Percentiles rank a stretch among this genome's conserved stretches.
Evolutionary conservation across 2,888 invertebrate genomes (phyloP).

Genomic region (Agrotis ipsilon): DNA sequence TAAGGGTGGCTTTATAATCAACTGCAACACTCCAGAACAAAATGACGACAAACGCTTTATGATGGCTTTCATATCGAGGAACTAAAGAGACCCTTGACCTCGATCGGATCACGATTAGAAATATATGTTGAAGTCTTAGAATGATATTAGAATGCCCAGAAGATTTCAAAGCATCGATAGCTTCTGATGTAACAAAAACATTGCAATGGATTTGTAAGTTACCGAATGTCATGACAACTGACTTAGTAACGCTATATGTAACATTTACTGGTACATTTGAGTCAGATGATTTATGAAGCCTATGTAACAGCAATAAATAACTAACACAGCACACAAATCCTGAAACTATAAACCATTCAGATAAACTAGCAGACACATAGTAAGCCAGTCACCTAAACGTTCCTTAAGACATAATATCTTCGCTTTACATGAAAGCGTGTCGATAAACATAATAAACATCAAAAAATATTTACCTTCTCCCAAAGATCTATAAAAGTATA

Average conservation of each 20-base stretch:
- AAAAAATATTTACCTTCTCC: slow-evolving; percentile 50
- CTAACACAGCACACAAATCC: background rate
- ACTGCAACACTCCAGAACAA: background rate
- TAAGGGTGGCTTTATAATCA: slow-evolving; percentile 13
- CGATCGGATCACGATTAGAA: no score
- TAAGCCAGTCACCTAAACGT: background rate
- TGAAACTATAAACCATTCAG: background rate
- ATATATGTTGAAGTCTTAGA: no score
- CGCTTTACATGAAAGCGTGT: slow-evolving; percentile 1
- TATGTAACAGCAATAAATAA: background rate
- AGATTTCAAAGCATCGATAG: background rate
- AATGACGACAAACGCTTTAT: background rate
- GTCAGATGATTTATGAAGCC: background rate
- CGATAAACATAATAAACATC: slow-evolving; percentile 41
- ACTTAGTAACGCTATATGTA: background rate
- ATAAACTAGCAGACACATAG: background rate
- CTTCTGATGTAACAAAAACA: background rate
- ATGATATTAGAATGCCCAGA: no score
- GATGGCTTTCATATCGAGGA: background rate
- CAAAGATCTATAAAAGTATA: slow-evolving; percentile 48
- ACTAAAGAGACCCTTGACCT: no score
- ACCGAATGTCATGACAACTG: no score
- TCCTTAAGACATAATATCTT: background rate
- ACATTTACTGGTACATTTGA: background rate
- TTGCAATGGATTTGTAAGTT: background rate